Evolutionary conservation across 1,140 invertebrate species (phyloP).

Genomic region (Acromyrmex echinatior): DNA sequence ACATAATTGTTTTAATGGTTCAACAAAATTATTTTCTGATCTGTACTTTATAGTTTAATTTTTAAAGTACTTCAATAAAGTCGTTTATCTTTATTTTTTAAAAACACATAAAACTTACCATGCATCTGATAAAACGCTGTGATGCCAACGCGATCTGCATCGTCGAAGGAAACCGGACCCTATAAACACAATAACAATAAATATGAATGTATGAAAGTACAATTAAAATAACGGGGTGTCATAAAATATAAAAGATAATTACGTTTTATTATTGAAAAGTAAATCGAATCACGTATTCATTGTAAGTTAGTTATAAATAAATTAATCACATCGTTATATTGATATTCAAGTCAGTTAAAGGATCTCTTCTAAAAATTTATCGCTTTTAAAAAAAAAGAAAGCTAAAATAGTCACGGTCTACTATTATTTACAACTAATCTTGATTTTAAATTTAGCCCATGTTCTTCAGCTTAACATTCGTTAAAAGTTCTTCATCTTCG

Average conservation of each 20-base stretch:
- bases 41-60: too few relatives aligned
- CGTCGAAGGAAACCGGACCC: slow-evolving; percentile 95
- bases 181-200: slow-evolving; percentile 82
- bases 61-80: too few relatives aligned
- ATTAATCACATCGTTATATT: slow-evolving; percentile 4
- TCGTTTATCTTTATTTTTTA: not conserved
- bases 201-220: not conserved
- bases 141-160: slow-evolving; percentile 94
- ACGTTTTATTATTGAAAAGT: slow-evolving; percentile 16
- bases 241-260: slow-evolving; percentile 34
- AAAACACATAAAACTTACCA: slow-evolving; percentile 86
- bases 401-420: not conserved
- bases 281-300: not conserved
- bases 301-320: not conserved
- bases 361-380: not conserved
- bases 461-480: not conserved
- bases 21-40: too few relatives aligned
- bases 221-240: not conserved
- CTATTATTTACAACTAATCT: not conserved
- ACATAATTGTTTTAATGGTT: too few relatives aligned
- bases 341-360: not conserved
- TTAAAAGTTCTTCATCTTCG: slow-evolving; percentile 17
- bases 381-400: not conserved
- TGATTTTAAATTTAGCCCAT: not conserved
- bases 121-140: slow-evolving; percentile 95